Evolutionary conservation across 2,888 invertebrate species (phyloP).

Genomic region (Sialis fuliginosa): DNA sequence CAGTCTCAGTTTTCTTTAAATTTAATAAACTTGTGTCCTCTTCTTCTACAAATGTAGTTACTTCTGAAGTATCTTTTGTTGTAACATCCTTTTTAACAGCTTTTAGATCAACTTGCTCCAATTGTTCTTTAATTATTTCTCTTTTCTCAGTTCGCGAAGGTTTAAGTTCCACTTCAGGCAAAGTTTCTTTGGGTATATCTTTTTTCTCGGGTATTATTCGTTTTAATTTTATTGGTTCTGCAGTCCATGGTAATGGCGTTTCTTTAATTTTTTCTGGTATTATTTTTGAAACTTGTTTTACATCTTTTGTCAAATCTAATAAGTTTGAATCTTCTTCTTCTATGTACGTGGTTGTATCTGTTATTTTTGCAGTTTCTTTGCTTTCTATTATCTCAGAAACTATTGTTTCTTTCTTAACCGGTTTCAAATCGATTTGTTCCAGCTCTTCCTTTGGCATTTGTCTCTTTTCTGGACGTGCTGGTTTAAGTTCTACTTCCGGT

Average conservation of each 20-base stretch:
- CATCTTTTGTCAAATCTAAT: conserved; percentile 1
- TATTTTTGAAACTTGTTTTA: conserved; percentile 7
- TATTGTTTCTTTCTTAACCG: conserved; percentile 25
- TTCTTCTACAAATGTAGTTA: neutral
- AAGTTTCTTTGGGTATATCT: conserved; percentile 21
- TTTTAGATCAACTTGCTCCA: conserved; percentile 28
- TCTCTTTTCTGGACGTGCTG: conserved; percentile 23
- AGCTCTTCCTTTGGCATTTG: conserved; percentile 20
- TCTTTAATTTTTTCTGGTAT: conserved; percentile 1
- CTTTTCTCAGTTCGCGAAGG: conserved; percentile 26
- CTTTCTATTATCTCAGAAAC: neutral
- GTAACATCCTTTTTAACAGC: conserved; percentile 27
- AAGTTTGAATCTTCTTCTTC: conserved; percentile 5
- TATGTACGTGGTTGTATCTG: neutral
- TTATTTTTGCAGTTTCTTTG: conserved; percentile 1
- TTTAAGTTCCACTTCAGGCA: conserved; percentile 29
- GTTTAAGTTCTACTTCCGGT: conserved; percentile 31
- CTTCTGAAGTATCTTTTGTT: no score
- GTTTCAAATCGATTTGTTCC: conserved; percentile 30
- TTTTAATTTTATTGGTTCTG: conserved; percentile 23
- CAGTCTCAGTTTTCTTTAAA: conserved; percentile 5
- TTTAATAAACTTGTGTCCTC: conserved; percentile 7
- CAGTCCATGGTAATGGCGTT: conserved; percentile 29
- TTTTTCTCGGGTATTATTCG: conserved; percentile 20
- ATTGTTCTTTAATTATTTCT: conserved; percentile 19